phyloP scores from a whole-genome alignment of 2,888 invertebrate genomes.

The Notodonta ziczac region DNA sequence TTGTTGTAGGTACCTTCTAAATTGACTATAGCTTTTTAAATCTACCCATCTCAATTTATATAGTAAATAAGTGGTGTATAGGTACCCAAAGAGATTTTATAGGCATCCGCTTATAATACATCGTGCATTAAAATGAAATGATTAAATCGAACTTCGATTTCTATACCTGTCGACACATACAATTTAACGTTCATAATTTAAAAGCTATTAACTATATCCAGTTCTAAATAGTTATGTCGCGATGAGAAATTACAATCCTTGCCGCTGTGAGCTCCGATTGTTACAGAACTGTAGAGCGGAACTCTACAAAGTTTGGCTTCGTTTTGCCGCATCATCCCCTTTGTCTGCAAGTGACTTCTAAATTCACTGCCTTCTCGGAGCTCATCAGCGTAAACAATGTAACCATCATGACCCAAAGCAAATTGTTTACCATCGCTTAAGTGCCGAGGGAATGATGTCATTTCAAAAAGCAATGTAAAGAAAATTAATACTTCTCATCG shows the following conservation, averaged over 20 bases:
- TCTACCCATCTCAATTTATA: too few species aligned
- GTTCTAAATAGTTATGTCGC: constrained; percentile 2
- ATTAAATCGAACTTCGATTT: neutral
- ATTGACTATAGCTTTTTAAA: too few species aligned
- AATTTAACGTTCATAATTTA: constrained; percentile 1
- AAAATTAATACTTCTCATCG: constrained; percentile 24
- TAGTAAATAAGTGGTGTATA: too few species aligned
- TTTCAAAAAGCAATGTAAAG: constrained; percentile 15
- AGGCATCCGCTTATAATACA: too few species aligned
- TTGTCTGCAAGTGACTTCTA: constrained; percentile 37
- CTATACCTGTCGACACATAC: neutral
- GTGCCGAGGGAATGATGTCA: constrained; percentile 9
- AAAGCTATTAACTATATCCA: constrained; percentile 1
- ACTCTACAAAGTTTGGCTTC: constrained; percentile 21
- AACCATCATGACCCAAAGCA: constrained; percentile 25
- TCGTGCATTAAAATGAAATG: too few species aligned
- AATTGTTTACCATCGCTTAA: constrained; percentile 17
- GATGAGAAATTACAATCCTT: constrained; percentile 6
- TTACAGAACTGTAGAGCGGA: constrained; percentile 10
- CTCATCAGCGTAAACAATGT: constrained; percentile 38
- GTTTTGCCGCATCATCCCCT: constrained; percentile 34
- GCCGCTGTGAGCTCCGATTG: constrained; percentile 14
- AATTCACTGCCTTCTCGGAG: constrained; percentile 41
- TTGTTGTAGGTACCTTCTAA: too few species aligned
- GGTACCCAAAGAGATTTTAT: too few species aligned